A percentile compares a stretch with the other conserved stretches of the same genome.
These are phyloP conservation scores for Potamarius usumacintae DNA, from an alignment of 2,113 vertebrate species.

Conservation along the genomic window DNA sequence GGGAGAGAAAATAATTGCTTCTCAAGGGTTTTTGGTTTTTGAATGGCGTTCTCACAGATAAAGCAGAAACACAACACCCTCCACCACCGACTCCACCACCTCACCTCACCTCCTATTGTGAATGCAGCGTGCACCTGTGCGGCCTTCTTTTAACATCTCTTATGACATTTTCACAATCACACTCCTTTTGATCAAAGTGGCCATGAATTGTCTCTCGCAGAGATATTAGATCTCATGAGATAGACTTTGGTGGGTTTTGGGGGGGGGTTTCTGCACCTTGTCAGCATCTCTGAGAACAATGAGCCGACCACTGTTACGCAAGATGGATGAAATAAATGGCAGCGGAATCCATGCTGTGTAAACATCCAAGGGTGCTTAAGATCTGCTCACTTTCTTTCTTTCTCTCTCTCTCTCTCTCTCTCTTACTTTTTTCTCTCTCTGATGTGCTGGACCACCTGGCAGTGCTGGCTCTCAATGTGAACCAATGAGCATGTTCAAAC, in stretches of 20 bases:
- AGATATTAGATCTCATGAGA: constrained; percentile 56
- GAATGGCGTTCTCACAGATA: constrained; percentile 54
- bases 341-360: not conserved
- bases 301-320: constrained; percentile 37
- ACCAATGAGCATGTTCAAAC: constrained; percentile 46
- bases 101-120: constrained; percentile 37
- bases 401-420: constrained; percentile 15
- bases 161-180: constrained; percentile 45
- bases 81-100: constrained; percentile 25
- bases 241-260: constrained; percentile 15
- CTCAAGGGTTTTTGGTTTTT: constrained; percentile 55
- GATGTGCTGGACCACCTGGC: constrained; percentile 45
- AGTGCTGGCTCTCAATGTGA: constrained; percentile 37
- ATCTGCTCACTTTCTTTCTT: not conserved
- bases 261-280: not conserved
- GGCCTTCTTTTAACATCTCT: constrained; percentile 52
- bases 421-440: constrained; percentile 17
- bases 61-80: constrained; percentile 60
- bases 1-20: constrained; percentile 62
- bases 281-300: constrained; percentile 42
- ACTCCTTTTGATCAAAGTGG: constrained; percentile 55
- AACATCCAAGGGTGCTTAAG: constrained; percentile 20
- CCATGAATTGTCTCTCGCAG: constrained; percentile 42
- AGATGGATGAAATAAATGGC: constrained; percentile 33
- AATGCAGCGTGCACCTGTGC: constrained; percentile 55